Base-by-base conservation (phyloP, 2,797 vertebrate species). In the Petrocephalus sullivani region DNA sequence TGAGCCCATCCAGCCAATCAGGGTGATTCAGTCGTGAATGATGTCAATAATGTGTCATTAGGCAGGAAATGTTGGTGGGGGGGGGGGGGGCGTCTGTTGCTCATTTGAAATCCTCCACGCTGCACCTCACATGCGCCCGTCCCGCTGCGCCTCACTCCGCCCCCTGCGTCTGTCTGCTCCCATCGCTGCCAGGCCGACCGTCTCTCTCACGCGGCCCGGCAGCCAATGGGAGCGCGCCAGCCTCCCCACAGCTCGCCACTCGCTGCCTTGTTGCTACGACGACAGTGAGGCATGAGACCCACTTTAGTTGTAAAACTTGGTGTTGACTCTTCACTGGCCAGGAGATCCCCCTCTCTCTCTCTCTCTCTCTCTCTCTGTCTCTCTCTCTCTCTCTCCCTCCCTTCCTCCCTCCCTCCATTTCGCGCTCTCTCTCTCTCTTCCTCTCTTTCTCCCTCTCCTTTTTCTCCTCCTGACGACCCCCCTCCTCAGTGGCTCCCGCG, bases 231-330 rank as follows among this genome's bases (percentile, higher is more conserved):
- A 94, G 89, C 91, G 90, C 93, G 92, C 93, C 93, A 95, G 93
- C 95, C 94, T 95, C 94, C 95, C 95, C 94, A 94, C 95, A 94
- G 94, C 94, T 95, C 95, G 94, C 95, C 95, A 95, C 95, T 96
- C 95, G 95, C 92, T 92, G 93, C 93, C 95, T 95, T 95, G 95
- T 96, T 96, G 93, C 95, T 94, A 95, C 94, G 95, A 95, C 95
- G 94, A 96, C 95, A 93, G 94, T 92, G 93, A 96, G 93, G 93
- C 95, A 95, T 94, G 94, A 95, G 94, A 95, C 94, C 95, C 94
- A 94, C 94, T 95, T 95, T 93, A 93, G 90, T 94, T 94, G 67
- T 95, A 92, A 93, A 95, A 95, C 93, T 95, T 95, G 93, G 90
- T 94, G 93, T 94, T 94, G 93, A 95, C 92, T 95, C 90, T 92